Evolutionary conservation across 1,140 invertebrate species (phyloP), one percentile per base, ranked within the genome.

Genomic region (Cataglyphis hispanica): DNA sequence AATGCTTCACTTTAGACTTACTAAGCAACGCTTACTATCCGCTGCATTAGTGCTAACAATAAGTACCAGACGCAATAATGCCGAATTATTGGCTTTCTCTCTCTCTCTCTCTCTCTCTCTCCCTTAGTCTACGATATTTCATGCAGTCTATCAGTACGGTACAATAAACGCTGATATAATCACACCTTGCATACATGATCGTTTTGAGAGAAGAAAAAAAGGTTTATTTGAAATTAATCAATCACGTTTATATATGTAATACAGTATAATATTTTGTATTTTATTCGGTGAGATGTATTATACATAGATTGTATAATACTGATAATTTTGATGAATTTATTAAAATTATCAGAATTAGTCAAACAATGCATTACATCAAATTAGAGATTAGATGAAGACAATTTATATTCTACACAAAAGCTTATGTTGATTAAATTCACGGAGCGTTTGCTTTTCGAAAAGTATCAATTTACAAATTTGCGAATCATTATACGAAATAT

Each of bases 1-100:
- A 63, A 76, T 84, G 81, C 70, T 37, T 58, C 81, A 40, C 70
- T 84, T 58, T 77, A 31, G 34, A 84, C 72, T 64, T 53, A 67
- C 7, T 37, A 43, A 70, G 53, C 67, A 74, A 72, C 67, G 67
- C 67, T 67, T 61, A 70, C 78, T 40, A 81, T 81, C 11, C 10
- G 25, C 25, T 43, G 67, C 67, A 43, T 34, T 46, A 31, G 27
- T 43, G 19, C 31, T 19, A 60, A 37, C 10, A 43, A 13, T 43
- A 43, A 43, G 27, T 61, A 46, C 25, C 7, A 56, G 37, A 8
- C 66, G 22, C 50, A 25, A 81, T 58, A 53, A 72, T 27, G 25
- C 37, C 40, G 19, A 83, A 46, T 70, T 81, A 60, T n/a, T 53
- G n/a, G 25, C 16, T 8, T 25, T 63, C 25, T 77, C 74, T 63